Evolutionary conservation across 1,140 invertebrate species (phyloP).

Genomic region (Drosophila quadrilineata): DNA sequence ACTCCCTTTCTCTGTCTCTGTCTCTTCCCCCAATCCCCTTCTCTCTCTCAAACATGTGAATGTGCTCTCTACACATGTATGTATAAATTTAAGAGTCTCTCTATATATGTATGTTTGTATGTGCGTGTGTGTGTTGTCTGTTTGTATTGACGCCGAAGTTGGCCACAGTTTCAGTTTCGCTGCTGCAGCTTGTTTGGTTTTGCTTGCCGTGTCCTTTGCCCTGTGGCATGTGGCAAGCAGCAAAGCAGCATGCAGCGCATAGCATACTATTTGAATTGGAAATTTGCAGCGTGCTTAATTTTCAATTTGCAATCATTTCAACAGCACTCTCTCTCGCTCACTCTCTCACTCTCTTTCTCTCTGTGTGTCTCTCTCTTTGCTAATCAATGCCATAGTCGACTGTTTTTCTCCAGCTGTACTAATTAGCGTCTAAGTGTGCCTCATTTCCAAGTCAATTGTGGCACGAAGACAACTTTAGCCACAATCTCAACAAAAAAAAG

Average conservation of each 20-base stretch:
- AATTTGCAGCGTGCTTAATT: slow-evolving; percentile 69
- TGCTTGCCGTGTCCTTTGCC: slow-evolving; percentile 24
- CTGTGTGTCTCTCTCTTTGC: not conserved
- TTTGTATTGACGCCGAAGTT: slow-evolving; percentile 6
- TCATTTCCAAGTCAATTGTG: slow-evolving; percentile 62
- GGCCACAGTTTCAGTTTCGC: slow-evolving; percentile 36
- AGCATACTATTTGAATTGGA: slow-evolving; percentile 64
- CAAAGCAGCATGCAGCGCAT: no score
- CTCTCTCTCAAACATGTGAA: no score
- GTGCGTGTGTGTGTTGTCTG: not conserved
- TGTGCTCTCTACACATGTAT: slow-evolving; percentile 50
- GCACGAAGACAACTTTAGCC: not conserved
- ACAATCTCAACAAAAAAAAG: slow-evolving; percentile 20
- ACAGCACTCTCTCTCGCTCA: not conserved
- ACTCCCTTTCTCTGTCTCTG: not conserved
- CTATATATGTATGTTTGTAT: not conserved
- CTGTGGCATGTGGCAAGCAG: slow-evolving; percentile 20
- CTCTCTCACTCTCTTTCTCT: not conserved
- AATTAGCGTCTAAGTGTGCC: slow-evolving; percentile 63
- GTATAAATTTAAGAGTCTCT: slow-evolving; percentile 22
- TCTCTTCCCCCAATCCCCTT: no score
- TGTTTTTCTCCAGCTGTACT: slow-evolving; percentile 50
- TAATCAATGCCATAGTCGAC: slow-evolving; percentile 52
- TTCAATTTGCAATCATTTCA: slow-evolving; percentile 76
- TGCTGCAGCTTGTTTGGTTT: slow-evolving; percentile 37